These are phyloP conservation scores for Mormyrus iriodes DNA, from an alignment of 2,113 vertebrate genomes.

Conservation along the genomic window DNA sequence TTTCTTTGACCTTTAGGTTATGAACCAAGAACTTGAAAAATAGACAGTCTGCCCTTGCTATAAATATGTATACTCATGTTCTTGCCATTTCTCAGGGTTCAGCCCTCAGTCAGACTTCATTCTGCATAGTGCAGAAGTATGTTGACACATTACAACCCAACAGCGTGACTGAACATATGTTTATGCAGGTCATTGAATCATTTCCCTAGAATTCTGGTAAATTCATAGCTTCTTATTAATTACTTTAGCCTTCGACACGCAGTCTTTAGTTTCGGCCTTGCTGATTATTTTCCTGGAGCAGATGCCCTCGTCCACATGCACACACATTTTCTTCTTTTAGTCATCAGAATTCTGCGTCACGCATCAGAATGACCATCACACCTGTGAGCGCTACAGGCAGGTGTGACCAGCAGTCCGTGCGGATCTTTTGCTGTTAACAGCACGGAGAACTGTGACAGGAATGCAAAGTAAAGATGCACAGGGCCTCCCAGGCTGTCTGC, in stretches of 20 bases:
- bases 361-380: conserved; percentile 30
- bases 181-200: background rate
- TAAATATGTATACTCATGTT: conserved; percentile 28
- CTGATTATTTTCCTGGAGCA: background rate
- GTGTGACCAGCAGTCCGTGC: conserved; percentile 41
- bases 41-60: background rate
- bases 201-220: background rate
- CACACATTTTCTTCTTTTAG: background rate
- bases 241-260: background rate
- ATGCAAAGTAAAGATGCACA: conserved; percentile 52
- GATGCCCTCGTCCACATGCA: background rate
- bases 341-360: conserved; percentile 37
- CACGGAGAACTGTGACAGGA: conserved; percentile 67
- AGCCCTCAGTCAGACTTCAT: background rate
- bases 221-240: background rate
- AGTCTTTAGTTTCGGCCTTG: background rate
- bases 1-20: conserved; percentile 7
- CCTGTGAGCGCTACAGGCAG: conserved; percentile 35
- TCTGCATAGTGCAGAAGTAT: background rate
- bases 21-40: conserved; percentile 14
- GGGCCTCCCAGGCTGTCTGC: conserved; percentile 29
- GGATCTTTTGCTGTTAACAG: conserved; percentile 42
- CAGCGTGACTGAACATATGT: background rate
- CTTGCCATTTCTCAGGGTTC: background rate
- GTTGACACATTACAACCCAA: conserved; percentile 11